Conservation (phyloP, 2,113 vertebrate species). For the Taurulus bubalis region DNA sequence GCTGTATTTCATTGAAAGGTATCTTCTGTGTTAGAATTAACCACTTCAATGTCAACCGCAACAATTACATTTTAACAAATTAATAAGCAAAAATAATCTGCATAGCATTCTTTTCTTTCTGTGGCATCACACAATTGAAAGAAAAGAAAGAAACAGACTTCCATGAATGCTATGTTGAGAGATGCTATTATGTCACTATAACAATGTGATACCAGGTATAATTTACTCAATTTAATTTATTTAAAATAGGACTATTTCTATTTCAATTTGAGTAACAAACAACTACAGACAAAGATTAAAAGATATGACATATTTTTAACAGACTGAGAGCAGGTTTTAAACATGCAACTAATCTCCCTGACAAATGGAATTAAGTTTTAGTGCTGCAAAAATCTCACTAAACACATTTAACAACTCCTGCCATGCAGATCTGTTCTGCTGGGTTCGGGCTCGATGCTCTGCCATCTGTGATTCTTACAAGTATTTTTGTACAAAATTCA, state of each 20-base stretch:
- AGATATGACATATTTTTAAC: neutral
- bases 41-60: neutral
- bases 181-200: neutral
- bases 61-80: neutral
- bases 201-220: neutral
- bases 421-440: conserved; percentile 25
- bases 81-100: neutral
- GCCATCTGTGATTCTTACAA: conserved; percentile 52
- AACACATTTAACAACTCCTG: conserved; percentile 28
- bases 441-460: conserved; percentile 25
- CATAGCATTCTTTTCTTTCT: neutral
- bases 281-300: conserved; percentile 1
- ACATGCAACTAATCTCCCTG: conserved; percentile 6
- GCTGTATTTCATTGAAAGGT: neutral
- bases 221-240: neutral
- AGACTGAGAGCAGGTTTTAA: conserved; percentile 10
- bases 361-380: conserved; percentile 6
- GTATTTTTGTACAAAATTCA: conserved; percentile 24
- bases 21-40: neutral
- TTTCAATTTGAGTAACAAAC: neutral
- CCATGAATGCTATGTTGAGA: neutral
- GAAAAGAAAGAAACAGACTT: neutral
- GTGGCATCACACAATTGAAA: neutral
- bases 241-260: neutral
- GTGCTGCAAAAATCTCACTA: conserved; percentile 1